phyloP scores from a whole-genome alignment of 2,888 invertebrate species.

The Plemyria rubiginata region DNA sequence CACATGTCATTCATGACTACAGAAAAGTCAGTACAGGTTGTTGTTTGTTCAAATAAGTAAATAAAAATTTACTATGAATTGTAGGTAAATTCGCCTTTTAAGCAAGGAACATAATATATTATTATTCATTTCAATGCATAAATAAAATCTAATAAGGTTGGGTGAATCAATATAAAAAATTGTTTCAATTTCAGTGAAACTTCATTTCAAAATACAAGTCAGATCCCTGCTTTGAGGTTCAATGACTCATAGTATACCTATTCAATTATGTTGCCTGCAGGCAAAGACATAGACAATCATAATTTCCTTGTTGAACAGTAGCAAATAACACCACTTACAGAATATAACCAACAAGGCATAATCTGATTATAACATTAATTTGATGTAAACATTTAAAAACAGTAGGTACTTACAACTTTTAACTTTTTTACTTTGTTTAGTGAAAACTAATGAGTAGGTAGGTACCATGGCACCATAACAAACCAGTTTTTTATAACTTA shows the following conservation, averaged over 20 bases:
- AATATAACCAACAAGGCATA: not conserved
- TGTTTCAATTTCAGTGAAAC: not conserved
- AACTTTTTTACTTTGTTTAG: too few species aligned
- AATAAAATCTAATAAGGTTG: not conserved
- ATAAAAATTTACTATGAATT: too few species aligned
- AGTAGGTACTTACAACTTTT: not conserved
- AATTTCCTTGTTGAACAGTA: not conserved
- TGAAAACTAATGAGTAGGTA: too few species aligned
- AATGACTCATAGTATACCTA: conserved; percentile 8
- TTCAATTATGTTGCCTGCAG: not conserved
- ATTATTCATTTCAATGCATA: too few species aligned
- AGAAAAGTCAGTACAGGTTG: too few species aligned
- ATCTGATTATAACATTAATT: not conserved
- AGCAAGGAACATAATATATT: too few species aligned
- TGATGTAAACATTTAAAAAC: not conserved
- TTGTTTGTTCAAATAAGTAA: too few species aligned
- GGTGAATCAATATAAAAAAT: not conserved
- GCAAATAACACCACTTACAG: not conserved
- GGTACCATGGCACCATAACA: too few species aligned
- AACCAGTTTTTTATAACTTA: too few species aligned
- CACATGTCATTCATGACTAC: too few species aligned
- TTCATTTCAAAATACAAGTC: not conserved
- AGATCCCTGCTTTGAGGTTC: conserved; percentile 2
- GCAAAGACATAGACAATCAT: not conserved
- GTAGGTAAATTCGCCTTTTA: too few species aligned